These are phyloP conservation scores for Drosophila mayaguana DNA, from an alignment of 2,888 invertebrate genomes.

Conservation along the genomic window DNA sequence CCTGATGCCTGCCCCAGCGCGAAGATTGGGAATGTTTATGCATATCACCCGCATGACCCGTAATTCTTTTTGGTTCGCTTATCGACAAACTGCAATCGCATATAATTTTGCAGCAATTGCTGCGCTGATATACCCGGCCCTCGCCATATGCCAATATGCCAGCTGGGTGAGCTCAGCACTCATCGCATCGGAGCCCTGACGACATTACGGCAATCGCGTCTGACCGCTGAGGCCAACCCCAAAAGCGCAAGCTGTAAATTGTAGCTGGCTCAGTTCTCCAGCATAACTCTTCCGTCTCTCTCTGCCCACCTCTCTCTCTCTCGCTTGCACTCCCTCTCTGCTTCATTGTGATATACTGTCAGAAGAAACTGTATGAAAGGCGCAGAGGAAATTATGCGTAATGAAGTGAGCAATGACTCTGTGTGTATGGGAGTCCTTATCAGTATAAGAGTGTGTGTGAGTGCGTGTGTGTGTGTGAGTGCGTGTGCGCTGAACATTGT, in stretches of 20 bases:
- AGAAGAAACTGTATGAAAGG: constrained; percentile 56
- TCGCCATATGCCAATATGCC: constrained; percentile 8
- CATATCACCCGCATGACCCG: constrained; percentile 73
- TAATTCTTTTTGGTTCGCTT: constrained; percentile 71
- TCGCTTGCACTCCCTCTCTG: constrained; percentile 12
- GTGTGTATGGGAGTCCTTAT: constrained; percentile 37
- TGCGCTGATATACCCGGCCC: neutral
- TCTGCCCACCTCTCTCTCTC: neutral
- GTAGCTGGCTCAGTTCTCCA: neutral
- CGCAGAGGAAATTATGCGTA: constrained; percentile 75
- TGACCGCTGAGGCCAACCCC: constrained; percentile 32
- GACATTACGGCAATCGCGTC: constrained; percentile 60
- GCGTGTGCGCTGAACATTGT: constrained; percentile 45
- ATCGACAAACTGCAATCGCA: constrained; percentile 75
- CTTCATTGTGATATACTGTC: constrained; percentile 50
- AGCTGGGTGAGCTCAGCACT: neutral
- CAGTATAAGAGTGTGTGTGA: constrained; percentile 9
- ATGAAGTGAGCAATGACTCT: constrained; percentile 71
- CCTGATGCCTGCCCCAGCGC: neutral
- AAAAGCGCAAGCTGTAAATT: neutral
- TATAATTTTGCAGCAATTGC: constrained; percentile 64
- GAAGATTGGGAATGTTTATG: constrained; percentile 3
- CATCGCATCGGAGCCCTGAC: constrained; percentile 38
- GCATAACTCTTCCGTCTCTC: neutral
- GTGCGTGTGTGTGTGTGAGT: constrained; percentile 27